Evolutionary conservation across 2,797 vertebrate species (phyloP).

Genomic region (Chiroxiphia lanceolata): DNA sequence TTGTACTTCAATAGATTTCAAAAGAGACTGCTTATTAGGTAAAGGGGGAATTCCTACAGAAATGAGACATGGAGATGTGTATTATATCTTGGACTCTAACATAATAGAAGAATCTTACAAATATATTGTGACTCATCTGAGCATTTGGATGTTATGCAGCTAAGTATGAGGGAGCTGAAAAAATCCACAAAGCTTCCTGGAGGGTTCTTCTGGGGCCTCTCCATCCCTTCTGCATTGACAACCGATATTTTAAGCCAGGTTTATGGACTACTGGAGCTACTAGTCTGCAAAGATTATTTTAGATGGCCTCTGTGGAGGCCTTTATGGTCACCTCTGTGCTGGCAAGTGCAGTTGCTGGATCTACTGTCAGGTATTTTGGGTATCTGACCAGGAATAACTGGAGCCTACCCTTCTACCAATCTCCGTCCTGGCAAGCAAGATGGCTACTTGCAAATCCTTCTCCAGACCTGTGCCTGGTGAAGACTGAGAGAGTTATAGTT

Average conservation of each 20-base stretch:
- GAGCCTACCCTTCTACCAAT: background rate
- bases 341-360: background rate
- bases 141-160: background rate
- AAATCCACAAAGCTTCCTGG: background rate
- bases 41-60: conserved; percentile 17
- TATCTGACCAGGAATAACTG: background rate
- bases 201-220: background rate
- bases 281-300: background rate
- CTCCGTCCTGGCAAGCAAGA: background rate
- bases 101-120: background rate
- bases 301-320: background rate
- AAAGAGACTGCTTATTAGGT: background rate
- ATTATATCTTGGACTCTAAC: background rate
- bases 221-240: background rate
- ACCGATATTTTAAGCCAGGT: background rate
- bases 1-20: conserved; percentile 27
- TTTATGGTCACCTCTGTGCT: background rate
- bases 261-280: background rate
- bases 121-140: background rate
- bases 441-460: background rate
- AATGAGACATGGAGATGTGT: background rate
- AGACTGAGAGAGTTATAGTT: background rate
- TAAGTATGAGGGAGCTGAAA: background rate
- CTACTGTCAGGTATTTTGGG: background rate
- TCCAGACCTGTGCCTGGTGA: background rate